Evolutionary conservation across 1,140 invertebrate species (phyloP).

Genomic region (Saccostrea echinata): DNA sequence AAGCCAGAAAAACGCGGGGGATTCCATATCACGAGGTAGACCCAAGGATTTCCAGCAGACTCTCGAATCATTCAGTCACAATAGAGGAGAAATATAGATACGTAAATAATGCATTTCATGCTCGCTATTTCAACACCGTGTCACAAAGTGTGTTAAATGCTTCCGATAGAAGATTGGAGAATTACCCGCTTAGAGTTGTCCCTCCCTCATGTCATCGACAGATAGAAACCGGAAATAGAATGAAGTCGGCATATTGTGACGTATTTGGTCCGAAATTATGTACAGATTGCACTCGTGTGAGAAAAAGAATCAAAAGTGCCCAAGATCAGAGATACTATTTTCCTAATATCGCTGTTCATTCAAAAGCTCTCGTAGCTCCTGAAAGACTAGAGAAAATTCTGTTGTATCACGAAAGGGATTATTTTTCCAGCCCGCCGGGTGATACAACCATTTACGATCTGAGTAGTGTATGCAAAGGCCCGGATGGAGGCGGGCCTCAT

Average conservation of each 20-base stretch:
- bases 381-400: conserved; percentile 60
- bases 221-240: not conserved
- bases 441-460: conserved; percentile 1
- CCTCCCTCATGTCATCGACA: conserved; percentile 55
- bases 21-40: not conserved
- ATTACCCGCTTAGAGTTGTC: conserved; percentile 36
- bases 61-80: conserved; percentile 35
- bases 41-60: conserved; percentile 12
- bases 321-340: conserved; percentile 57
- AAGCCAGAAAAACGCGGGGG: not conserved
- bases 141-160: conserved; percentile 60
- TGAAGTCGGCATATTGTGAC: conserved; percentile 58
- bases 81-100: conserved; percentile 56
- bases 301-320: conserved; percentile 50
- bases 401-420: conserved; percentile 54
- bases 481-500: conserved; percentile 9
- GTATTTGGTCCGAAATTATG: conserved; percentile 63
- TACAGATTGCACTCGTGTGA: conserved; percentile 59
- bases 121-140: conserved; percentile 56
- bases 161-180: conserved; percentile 32
- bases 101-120: conserved; percentile 62
- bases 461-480: conserved; percentile 10
- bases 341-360: conserved; percentile 62
- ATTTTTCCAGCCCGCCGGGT: conserved; percentile 15
- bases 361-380: conserved; percentile 62